Percentiles rank a stretch among this genome's conserved stretches.
These are phyloP conservation scores for Chirona hameri DNA, from an alignment of 2,888 invertebrate species.

Conservation along the genomic window DNA sequence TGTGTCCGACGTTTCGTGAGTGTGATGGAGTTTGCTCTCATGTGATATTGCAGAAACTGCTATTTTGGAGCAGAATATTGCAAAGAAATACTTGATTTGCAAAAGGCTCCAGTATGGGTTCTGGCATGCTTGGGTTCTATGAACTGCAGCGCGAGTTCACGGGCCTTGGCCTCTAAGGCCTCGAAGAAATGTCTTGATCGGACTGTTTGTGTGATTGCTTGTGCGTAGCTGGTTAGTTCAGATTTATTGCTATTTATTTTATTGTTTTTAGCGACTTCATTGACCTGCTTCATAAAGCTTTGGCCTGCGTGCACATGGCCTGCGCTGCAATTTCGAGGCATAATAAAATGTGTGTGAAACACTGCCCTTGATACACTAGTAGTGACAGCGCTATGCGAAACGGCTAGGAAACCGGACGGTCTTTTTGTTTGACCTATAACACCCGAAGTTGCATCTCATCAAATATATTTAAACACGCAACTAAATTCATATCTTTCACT, in stretches of 20 bases:
- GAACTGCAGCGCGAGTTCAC: too few species aligned
- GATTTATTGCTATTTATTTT: neutral
- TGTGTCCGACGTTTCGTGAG: neutral
- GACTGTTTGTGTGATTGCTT: neutral
- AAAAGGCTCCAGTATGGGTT: neutral
- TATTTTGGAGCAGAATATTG: neutral
- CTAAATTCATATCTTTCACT: too few species aligned
- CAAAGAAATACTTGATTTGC: too few species aligned
- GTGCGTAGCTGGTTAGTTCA: neutral
- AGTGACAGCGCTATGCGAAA: too few species aligned
- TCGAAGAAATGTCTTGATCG: neutral
- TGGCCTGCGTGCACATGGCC: too few species aligned
- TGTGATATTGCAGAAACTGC: neutral
- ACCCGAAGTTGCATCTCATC: too few species aligned
- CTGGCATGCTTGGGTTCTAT: neutral
- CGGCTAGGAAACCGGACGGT: too few species aligned
- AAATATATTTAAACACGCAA: too few species aligned
- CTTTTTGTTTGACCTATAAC: too few species aligned
- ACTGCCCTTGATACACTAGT: too few species aligned
- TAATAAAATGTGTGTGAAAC: too few species aligned
- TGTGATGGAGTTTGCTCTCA: neutral
- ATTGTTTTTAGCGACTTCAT: neutral
- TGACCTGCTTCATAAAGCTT: neutral
- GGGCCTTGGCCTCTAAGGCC: neutral
- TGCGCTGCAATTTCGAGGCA: too few species aligned